Evolutionary conservation across 1,140 invertebrate species (phyloP), one percentile per base, ranked within the genome.

Genomic region (Homalodisca vitripennis): DNA sequence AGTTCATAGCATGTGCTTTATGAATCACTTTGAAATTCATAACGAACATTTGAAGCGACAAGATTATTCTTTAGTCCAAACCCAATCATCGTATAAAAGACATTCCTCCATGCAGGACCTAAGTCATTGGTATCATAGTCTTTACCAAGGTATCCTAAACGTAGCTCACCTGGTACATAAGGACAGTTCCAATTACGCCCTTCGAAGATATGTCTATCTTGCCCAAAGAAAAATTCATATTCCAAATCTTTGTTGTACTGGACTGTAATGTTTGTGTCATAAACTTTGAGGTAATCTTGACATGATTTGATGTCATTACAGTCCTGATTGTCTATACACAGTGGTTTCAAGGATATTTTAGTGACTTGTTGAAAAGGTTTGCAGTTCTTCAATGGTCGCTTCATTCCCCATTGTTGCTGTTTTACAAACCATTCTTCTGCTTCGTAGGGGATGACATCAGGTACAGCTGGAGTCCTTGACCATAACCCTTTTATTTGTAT

Each of bases 261-360:
- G 1, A 60, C 55, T 13, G 55, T 60, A 13, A 27, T 13, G 26
- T 60, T 60, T 6, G 27, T 27, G 55, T 27, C 55, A n/a, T 60
- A 60, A 2, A 6, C 55, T 24, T 6, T 10, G 6, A 60, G n/a
- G n/a, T 27, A 60, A 14, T 13, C 24, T 29, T 60, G 22, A 29
- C 55, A 60, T 2, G 55, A 22, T 60, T 60, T 60, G 2, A 60
- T 60, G n/a, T 60, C 55, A 13, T 60, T 26, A 60, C 55, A 60
- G 3, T 26, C n/a, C 6, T 30, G 6, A n/a, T 60, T 24, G 3
- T 60, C 55, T 30, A 60, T 60, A 2, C 3, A 6, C 29, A 60
- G 26, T 24, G 14, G 55, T 29, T 22, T 60, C 14, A 60, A 22
- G 2, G 55, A 27, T 2, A 60, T 26, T 27, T 30, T 60, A 2